Conservation (phyloP, 1,140 invertebrate species). For the Drosophila miranda region DNA sequence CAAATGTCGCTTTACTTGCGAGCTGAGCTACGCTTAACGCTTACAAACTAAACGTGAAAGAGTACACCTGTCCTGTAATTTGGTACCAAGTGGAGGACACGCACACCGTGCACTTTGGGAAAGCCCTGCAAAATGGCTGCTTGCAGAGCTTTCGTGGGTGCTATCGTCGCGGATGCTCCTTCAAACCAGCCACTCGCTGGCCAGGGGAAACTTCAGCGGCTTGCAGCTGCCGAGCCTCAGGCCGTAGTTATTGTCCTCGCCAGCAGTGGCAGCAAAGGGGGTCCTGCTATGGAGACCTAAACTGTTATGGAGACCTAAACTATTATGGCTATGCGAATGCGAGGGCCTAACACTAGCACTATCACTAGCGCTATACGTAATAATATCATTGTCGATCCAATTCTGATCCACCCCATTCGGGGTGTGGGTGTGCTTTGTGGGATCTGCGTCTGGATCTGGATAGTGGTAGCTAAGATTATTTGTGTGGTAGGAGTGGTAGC, state of each 20-base stretch:
- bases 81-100: too few relatives aligned
- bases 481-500: slow-evolving; percentile 73
- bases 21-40: too few relatives aligned
- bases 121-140: slow-evolving; percentile 68
- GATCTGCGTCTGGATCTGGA: background rate
- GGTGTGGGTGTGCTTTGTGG: background rate
- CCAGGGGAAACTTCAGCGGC: slow-evolving; percentile 78
- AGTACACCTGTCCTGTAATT: too few relatives aligned
- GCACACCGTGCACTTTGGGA: slow-evolving; percentile 6
- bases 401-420: slow-evolving; percentile 17
- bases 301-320: too few relatives aligned
- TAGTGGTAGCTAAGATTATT: slow-evolving; percentile 66
- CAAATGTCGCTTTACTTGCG: too few relatives aligned
- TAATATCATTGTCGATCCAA: slow-evolving; percentile 56
- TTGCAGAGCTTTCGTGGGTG: slow-evolving; percentile 43
- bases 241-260: slow-evolving; percentile 80
- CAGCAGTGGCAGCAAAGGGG: slow-evolving; percentile 71
- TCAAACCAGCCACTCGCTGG: slow-evolving; percentile 81
- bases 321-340: slow-evolving; percentile 45
- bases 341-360: slow-evolving; percentile 59
- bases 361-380: slow-evolving; percentile 33
- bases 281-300: slow-evolving; percentile 55
- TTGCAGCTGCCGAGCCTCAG: slow-evolving; percentile 76
- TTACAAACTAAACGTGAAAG: background rate
- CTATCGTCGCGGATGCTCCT: background rate